A percentile compares a stretch with the other conserved stretches of the same genome.
Conservation (phyloP, 2,797 vertebrate species). For the Aulostomus chinensis region DNA sequence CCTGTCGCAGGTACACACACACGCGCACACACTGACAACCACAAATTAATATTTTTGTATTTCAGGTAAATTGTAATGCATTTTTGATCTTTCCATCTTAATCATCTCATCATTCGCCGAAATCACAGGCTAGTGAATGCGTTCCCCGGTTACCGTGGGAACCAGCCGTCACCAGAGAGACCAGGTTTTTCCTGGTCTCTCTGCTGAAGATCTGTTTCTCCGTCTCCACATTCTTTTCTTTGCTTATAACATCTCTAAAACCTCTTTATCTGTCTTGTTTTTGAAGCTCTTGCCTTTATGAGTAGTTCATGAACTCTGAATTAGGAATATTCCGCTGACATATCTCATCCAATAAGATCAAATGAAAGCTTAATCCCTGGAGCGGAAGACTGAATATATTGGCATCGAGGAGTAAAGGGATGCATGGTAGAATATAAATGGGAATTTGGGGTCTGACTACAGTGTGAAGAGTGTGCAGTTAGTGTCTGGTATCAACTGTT, state of each 20-base stretch:
- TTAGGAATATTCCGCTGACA: slow-evolving; percentile 5
- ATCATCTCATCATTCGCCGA: background rate
- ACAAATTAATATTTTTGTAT: too few species aligned
- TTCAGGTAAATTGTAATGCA: slow-evolving; percentile 9
- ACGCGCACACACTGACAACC: slow-evolving; percentile 3
- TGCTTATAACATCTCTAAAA: too few species aligned
- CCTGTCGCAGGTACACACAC: slow-evolving; percentile 83
- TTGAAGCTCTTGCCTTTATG: slow-evolving; percentile 9
- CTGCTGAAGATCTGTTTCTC: slow-evolving; percentile 15
- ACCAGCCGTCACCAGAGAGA: slow-evolving; percentile 45
- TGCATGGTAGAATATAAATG: slow-evolving; percentile 1
- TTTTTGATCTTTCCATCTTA: background rate
- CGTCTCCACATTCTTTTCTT: too few species aligned
- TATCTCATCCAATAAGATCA: too few species aligned
- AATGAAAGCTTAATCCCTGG: slow-evolving; percentile 11
- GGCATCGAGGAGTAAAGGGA: slow-evolving; percentile 3
- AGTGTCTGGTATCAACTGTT: too few species aligned
- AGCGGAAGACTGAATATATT: slow-evolving; percentile 9
- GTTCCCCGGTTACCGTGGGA: slow-evolving; percentile 73
- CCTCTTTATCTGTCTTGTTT: too few species aligned
- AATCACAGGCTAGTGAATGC: slow-evolving; percentile 54
- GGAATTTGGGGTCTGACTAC: background rate
- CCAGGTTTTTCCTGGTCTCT: slow-evolving; percentile 28
- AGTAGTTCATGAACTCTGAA: slow-evolving; percentile 12
- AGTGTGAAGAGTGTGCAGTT: too few species aligned